These are phyloP conservation scores for Misgurnus anguillicaudatus DNA, from an alignment of 2,113 vertebrate species.

Conservation along the genomic window DNA sequence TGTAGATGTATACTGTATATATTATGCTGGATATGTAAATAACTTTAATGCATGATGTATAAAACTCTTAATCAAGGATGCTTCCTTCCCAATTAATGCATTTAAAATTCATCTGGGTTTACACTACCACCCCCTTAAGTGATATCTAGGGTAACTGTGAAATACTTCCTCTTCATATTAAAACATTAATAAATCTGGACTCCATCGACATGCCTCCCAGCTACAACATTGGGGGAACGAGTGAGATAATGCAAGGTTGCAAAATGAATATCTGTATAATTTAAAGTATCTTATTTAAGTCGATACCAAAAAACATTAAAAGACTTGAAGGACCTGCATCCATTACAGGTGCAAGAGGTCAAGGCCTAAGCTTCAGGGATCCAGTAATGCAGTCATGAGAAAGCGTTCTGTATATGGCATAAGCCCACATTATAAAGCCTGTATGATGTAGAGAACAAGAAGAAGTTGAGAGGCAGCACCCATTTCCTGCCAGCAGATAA, in stretches of 20 bases:
- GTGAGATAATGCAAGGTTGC: background rate
- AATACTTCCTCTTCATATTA: conserved; percentile 19
- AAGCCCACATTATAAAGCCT: conserved; percentile 37
- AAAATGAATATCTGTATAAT: background rate
- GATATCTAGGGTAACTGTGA: conserved; percentile 18
- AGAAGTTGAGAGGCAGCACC: background rate
- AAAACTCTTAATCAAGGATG: background rate
- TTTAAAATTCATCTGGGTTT: conserved; percentile 15
- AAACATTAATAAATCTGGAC: conserved; percentile 27
- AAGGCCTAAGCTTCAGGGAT: conserved; percentile 26
- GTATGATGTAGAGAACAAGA: background rate
- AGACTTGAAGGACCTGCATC: background rate
- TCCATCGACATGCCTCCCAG: conserved; percentile 18
- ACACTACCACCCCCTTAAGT: conserved; percentile 17
- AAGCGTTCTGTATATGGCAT: conserved; percentile 3
- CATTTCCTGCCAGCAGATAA: conserved; percentile 27
- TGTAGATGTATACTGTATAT: too few relatives aligned
- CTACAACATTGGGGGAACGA: background rate
- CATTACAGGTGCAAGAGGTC: conserved; percentile 19
- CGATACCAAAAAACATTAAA: conserved; percentile 5
- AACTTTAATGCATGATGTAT: background rate
- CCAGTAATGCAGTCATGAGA: conserved; percentile 41
- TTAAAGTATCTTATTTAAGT: conserved; percentile 2
- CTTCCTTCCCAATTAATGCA: background rate
- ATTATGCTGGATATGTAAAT: too few relatives aligned